These are phyloP conservation scores for Phthorimaea operculella DNA, from an alignment of 1,140 invertebrate species.

Conservation along the genomic window DNA sequence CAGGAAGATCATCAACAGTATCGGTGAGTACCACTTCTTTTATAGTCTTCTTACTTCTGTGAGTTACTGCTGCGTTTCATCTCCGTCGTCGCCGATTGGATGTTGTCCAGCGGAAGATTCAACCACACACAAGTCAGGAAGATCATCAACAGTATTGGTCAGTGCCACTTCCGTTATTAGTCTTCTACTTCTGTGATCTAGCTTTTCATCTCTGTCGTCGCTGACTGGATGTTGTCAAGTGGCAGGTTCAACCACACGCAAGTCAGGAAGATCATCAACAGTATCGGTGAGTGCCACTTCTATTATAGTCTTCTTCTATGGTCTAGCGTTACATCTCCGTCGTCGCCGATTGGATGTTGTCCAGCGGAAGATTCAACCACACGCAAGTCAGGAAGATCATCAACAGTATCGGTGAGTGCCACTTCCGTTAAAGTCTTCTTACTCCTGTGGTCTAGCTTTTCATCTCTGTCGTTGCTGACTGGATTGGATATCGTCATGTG, in stretches of 20 bases:
- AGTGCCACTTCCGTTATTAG: slow-evolving; percentile 70
- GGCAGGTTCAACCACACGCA: slow-evolving; percentile 76
- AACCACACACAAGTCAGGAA: slow-evolving; percentile 80
- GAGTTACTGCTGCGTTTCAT: slow-evolving; percentile 91
- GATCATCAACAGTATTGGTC: slow-evolving; percentile 82
- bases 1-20: slow-evolving; percentile 83
- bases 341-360: slow-evolving; percentile 84
- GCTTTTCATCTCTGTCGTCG: slow-evolving; percentile 83
- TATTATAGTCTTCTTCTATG: too few species aligned
- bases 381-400: slow-evolving; percentile 82
- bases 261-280: slow-evolving; percentile 84
- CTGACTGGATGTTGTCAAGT: slow-evolving; percentile 83
- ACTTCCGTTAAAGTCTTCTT: slow-evolving; percentile 69
- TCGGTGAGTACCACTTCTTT: slow-evolving; percentile 67
- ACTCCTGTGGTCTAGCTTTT: slow-evolving; percentile 74
- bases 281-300: too few species aligned
- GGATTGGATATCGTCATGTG: slow-evolving; percentile 82
- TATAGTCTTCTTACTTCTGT: slow-evolving; percentile 72
- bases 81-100: slow-evolving; percentile 83
- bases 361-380: slow-evolving; percentile 75
- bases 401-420: slow-evolving; percentile 77
- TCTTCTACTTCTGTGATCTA: slow-evolving; percentile 59
- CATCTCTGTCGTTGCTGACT: slow-evolving; percentile 83
- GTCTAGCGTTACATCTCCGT: slow-evolving; percentile 81
- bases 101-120: slow-evolving; percentile 78